Evolutionary conservation across 2,888 invertebrate species (phyloP).

Genomic region (Escarpia spicata): DNA sequence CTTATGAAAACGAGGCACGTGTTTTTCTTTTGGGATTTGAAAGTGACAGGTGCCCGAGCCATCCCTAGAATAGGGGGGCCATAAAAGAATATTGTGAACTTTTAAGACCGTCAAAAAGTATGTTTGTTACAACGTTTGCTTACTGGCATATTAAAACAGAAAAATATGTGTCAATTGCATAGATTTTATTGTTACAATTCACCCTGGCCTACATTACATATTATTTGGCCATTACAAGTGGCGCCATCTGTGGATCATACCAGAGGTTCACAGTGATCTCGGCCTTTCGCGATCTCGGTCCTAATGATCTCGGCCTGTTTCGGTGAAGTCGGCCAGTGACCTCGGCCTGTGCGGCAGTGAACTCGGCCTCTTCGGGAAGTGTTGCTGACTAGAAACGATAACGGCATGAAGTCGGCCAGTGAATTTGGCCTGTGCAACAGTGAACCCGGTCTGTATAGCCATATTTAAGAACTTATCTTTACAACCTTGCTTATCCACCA

Average conservation of each 20-base stretch:
- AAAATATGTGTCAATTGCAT: neutral
- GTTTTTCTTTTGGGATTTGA: neutral
- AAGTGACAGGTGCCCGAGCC: neutral
- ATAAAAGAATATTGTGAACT: neutral
- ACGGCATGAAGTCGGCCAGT: too few relatives aligned
- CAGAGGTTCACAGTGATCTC: too few relatives aligned
- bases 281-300: too few relatives aligned
- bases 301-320: too few relatives aligned
- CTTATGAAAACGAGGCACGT: conserved; percentile 45
- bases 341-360: too few relatives aligned
- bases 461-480: too few relatives aligned
- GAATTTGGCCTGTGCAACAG: too few relatives aligned
- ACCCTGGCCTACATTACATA: conserved; percentile 1
- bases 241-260: neutral
- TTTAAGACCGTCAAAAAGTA: neutral
- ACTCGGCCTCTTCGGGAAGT: too few relatives aligned
- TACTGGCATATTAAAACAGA: neutral
- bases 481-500: too few relatives aligned
- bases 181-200: neutral
- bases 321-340: too few relatives aligned
- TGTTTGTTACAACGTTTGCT: neutral
- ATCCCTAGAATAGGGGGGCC: neutral
- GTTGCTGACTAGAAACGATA: too few relatives aligned
- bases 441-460: too few relatives aligned
- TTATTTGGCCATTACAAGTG: neutral